Conservation (phyloP, 2,888 invertebrate species). For the Chloromyia formosa region DNA sequence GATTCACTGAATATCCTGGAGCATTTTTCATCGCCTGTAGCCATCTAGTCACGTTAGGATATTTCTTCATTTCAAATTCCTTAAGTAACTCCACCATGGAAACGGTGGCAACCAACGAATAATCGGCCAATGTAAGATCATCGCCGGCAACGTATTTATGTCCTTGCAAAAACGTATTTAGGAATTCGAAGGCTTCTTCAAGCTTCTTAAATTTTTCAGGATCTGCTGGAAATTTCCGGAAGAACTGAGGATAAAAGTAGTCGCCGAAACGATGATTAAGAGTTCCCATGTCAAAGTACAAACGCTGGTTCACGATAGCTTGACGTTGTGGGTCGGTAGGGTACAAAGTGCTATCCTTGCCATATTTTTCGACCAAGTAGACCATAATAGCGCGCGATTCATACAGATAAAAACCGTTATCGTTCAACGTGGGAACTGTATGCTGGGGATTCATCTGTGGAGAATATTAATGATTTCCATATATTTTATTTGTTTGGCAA, state of each 20-base stretch:
- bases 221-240: conserved; percentile 71
- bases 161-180: conserved; percentile 76
- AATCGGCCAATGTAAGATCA: conserved; percentile 79
- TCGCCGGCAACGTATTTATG: conserved; percentile 78
- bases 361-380: conserved; percentile 83
- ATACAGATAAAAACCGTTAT: conserved; percentile 81
- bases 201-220: conserved; percentile 74
- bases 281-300: conserved; percentile 83
- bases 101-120: conserved; percentile 73
- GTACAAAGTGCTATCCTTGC: conserved; percentile 75
- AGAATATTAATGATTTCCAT: too few relatives aligned
- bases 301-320: conserved; percentile 79
- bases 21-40: conserved; percentile 68
- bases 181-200: conserved; percentile 72
- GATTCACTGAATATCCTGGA: conserved; percentile 70
- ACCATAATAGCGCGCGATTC: conserved; percentile 86
- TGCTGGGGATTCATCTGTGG: conserved; percentile 83
- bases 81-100: conserved; percentile 75
- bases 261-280: conserved; percentile 75
- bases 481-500: too few relatives aligned
- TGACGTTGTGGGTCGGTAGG: conserved; percentile 81
- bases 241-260: conserved; percentile 74
- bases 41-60: conserved; percentile 75
- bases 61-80: conserved; percentile 73
- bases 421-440: conserved; percentile 83